Base-by-base conservation (phyloP, 2,113 vertebrate species). In the Prunella fulvescens region DNA sequence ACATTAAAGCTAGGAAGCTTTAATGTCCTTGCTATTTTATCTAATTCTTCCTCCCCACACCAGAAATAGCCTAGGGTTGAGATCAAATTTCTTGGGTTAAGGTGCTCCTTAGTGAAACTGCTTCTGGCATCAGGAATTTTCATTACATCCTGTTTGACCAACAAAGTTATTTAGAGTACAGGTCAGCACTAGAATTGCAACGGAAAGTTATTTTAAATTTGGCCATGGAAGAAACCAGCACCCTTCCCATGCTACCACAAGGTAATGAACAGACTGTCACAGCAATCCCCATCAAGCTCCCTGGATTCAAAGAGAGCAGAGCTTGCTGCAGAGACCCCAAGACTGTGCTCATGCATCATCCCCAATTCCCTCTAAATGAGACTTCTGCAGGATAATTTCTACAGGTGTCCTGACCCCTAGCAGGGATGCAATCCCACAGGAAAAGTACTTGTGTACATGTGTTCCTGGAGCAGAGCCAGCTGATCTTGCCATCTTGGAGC, bases 11-110 rank as follows among this genome's bases (percentile, higher is more conserved):
- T 70, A 69, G 54, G 70, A 80, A 83, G 56, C 33, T 92, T 69
- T 86, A 80, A 80, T 31, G 53, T 78, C 61, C 73, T 72, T 81
- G 48, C 57, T 84, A 50, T 74, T 72, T 78, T 86, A 93, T 33
- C 31, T 74, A 86, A 81, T 70, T 90, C 64, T 42, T 70, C 11
- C 33, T 58, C 28, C 64, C 19, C 18, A 64, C 14, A 79, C 25
- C 56, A 88, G 69, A 94, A 96, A 94, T 48, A 94, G 67, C 37
- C 31, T 42, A 6, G 24, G 50, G 47, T 37, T 76, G 73, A 90
- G 50, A 78, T 58, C 42, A 60, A 90, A 92, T 80, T 90, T 92
- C 79, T 87, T 84, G 90, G 31, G 53, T 45, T 87, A 82, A 87
- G 50, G 66, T 8, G 6, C 47, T 73, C 23, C 76, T 64, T 64